Base-by-base conservation (phyloP, 2,113 vertebrate genomes). In the Bujurquina vittata region DNA sequence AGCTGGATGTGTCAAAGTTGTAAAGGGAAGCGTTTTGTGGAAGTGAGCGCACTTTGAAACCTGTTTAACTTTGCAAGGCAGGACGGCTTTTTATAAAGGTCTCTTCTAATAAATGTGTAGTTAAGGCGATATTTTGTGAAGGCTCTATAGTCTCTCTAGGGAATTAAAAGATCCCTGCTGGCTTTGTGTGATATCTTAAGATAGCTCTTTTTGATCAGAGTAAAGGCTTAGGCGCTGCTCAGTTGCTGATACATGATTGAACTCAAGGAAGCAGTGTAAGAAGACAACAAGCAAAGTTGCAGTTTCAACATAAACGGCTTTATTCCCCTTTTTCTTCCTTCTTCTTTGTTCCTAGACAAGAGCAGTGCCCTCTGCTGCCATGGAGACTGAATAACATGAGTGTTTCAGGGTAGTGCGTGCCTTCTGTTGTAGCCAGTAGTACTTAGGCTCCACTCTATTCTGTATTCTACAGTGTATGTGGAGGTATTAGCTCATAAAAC, bases 401-500 rank as follows among this genome's bases (percentile, higher is more conserved):
- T 8, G 46, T 84, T 49, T 55, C 76, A 54, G 78, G 65, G 82
- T 43, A 79, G 46, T 79, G 52, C 75, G 62, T 60, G 80, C 80
- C 89, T 84, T 85, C 85, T 93, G 87, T 37, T 87, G 89, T 81
- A 87, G 80, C 80, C 86, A 81, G 72, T 85, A 85, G 80, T 91
- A 54, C 91, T 92, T 92, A 78, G 86, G 59, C 88, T 82, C 62
- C 59, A 83, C 85, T 92, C 90, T 82, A 90, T 90, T 93, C 84
- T 88, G 93, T 91, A 94, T 92, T 94, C 91, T 92, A 84, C 90
- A 77, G 81, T 91, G 93, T 93, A 85, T 92, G 91, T 93, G 89
- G 84, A 93, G 94, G 93, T 91, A 94, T 94, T 94, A 94, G 91
- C 92, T 88, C 94, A 90, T 93, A 94, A 95, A 94, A 92, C 86